Evolutionary conservation across 2,888 invertebrate species (phyloP), one percentile per base, ranked within the genome.

Genomic region (Platypus cylindrus): DNA sequence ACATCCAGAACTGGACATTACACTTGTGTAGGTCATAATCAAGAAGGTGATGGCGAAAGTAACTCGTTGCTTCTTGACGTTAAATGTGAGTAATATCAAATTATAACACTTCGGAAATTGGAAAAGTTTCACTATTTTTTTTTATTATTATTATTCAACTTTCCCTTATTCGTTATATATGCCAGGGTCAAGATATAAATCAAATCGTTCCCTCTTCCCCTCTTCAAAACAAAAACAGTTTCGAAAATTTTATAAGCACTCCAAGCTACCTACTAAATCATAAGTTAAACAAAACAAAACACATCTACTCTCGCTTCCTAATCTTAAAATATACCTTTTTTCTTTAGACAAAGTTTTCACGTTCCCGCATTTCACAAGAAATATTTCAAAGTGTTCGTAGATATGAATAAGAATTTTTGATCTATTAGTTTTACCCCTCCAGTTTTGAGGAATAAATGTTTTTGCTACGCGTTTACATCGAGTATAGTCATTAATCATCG

Each of bases 41-140:
- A 76, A 40, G 87, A 89, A 60, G 90, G 90, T 26, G 83, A 85
- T 47, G 84, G 87, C 2, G 79, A 82, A 46, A 89, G 87, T 62
- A 87, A 89, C 61, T 73, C 81, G 2, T 78, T 89, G 17, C 75
- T 78, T 32, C 65, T 90, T 48, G 84, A 85, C 62, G 78, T 90
- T 40, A 77, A 82, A 70, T 89, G 90, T 90, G 68, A 81, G 81
- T 70, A 50, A 15, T 30, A 12, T 29, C n/a, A n/a, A n/a, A n/a
- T n/a, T n/a, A n/a, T n/a, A n/a, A n/a, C n/a, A n/a, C n/a, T n/a
- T 7, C n/a, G 12, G 9, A 8, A 20, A 20, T 20, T 20, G 9
- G 7, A 20, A 20, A 20, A 8, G 9, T 8, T 7, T 20, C 7
- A 8, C 7, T 20, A 20, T 20, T 20, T 20, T 20, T 20, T 7